Evolutionary conservation across 2,888 invertebrate species (phyloP), one percentile per base, ranked within the genome.

Genomic region (Oligia strigilis): DNA sequence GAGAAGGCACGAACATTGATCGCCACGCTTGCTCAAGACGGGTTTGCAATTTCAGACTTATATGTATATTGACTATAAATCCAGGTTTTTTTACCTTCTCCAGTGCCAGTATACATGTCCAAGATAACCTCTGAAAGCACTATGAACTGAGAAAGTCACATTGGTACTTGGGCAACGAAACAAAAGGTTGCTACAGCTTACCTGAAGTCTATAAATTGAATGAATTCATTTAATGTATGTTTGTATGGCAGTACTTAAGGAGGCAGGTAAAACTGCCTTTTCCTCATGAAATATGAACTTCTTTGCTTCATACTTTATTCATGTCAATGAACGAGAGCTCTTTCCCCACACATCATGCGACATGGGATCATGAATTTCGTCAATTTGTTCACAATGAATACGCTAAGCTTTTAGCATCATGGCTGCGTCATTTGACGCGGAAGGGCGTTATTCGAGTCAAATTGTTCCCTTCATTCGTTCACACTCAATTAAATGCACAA

Each of bases 401-500:
- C 74, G 46, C 64, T 83, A 82, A 78, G 85, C 87, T 87, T 80
- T 88, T 87, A 78, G 72, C 87, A 85, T 78, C 58, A 84, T 82
- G 78, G 81, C 83, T 80, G 83, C 85, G 90, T 88, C 89, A 90
- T 89, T 87, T 89, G 90, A 88, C 88, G 75, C 86, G 89, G 83
- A 88, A 88, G 87, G 89, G 90, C 89, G 84, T 90, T 90, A 92
- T 92, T 91, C 86, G 85, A 88, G 84, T 88, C 88, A 91, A 93
- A 93, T 93, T 89, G 92, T 91, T 90, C 92, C 91, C 87, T 92
- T 92, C 90, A 92, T 90, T 86, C 90, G 88, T 93, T 94, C 92
- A 93, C 95, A 93, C 94, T 94, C 94, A 94, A 95, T 95, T 95
- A 94, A 92, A 93, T 93, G 90, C 91, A 92, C 91, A 92, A 93